Evolutionary conservation across 2,888 invertebrate genomes (phyloP), one percentile per base, ranked within the genome.

Genomic region (Plagodis dolabraria): DNA sequence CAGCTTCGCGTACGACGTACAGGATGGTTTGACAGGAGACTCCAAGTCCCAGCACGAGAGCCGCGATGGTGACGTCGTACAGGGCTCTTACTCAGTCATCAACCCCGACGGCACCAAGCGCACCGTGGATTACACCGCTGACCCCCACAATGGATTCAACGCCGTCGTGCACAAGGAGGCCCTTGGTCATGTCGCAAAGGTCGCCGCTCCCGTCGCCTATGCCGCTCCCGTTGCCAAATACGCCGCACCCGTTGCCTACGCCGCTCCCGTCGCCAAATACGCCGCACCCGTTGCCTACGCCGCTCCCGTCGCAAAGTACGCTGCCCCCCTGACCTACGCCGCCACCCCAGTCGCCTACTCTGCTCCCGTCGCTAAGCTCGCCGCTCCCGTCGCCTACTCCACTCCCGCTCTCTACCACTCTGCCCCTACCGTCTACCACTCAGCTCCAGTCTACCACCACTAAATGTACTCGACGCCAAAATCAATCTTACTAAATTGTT

Each of bases 21-120:
- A 93, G 65, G 93, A 94, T 65, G 81, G 85, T 60, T 76, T 92
- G 80, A 94, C 94, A 62, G 94, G 94, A 0, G 94, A 94, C 85
- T 92, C 93, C 82, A 94, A 94, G 78, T 89, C 89, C 63, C 94
- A 94, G 80, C 93, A 94, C 68, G 94, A 94, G 74, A 83, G 80
- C 36, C 89, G 93, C 43, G 94, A 94, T 46, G 94, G 94, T 33
- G 93, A 93, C 63, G 88, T 90, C 8, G 93, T 94, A 9, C 81
- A 81, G 36, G 93, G 93, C 53, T 91, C 89, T 53, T 93, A 93
- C 85, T 90, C 91, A 65, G 85, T 93, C 9, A 85, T 86, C 34
- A 93, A 94, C 70, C 86, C 93, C 52, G 93, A 94, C 64, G 93
- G 93, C 68, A 89, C 87, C 70, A 88, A 83, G 72, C 89, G 93